Evolutionary conservation across 37 sponge, comb jelly and placozoan species (phyloP), one percentile per base, ranked within the genome.

Genomic region (Crambe crambe): DNA sequence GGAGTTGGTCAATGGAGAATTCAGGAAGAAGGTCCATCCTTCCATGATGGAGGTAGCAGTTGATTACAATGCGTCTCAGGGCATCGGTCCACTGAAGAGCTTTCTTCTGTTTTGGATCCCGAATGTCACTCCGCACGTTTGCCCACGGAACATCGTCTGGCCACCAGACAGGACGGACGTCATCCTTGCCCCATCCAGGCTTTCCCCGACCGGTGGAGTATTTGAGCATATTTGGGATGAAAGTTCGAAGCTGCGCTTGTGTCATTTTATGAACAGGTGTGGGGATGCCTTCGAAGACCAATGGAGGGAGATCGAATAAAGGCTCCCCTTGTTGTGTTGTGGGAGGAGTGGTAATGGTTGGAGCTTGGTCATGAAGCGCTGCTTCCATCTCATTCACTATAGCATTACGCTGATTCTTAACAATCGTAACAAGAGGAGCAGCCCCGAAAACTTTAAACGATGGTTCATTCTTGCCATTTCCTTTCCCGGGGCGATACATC

Each of bases 241-340:
- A 96, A 15, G 89, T 76, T 41, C 97, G 82, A 25, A 96, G 78
- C 77, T 96, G 97, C 0, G 97, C 94, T 72, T 96, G 97, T 0
- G 97, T 96, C 95, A 96, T 90, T 71, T 94, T 91, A 58, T 85
- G 43, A n/a, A 96, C 86, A 0, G 97, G 92, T 34, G 97, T 96
- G 42, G 97, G 97, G 32, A 96, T 96, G 2, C 97, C 97, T 27
- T 96, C 92, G 56, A 89, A 90, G 15, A 88, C 77, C 35, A 96
- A 80, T 1, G 97, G 84, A n/a, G 97, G 97, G 0, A 96, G 92
- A 37, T 91, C 93, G 70, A 83, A 78, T 5, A 88, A 63, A 26
- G 82, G 21, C 18, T 42, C 27, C 15, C 70, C 68, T 30, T 67
- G 54, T 6, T 58, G 70, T 4, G 69, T 20, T 15, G 64, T 18